A percentile compares a stretch with the other conserved stretches of the same genome.
phyloP scores from a whole-genome alignment of 2,113 vertebrate genomes.

The Oncorhynchus gorbuscha region DNA sequence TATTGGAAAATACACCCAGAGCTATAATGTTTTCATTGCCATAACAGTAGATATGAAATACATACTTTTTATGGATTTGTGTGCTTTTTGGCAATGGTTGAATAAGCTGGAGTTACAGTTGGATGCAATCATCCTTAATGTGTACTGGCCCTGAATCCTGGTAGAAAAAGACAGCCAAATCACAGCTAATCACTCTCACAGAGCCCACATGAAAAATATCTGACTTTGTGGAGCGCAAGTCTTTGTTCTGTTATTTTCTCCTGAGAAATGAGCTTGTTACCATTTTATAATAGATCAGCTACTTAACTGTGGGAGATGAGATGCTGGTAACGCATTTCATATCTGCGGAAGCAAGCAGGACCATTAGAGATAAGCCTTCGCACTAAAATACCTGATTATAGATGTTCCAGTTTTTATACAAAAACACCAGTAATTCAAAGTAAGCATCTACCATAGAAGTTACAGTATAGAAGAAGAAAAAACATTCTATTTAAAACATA shows the following conservation, averaged over 20 bases:
- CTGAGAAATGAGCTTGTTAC: constrained; percentile 65
- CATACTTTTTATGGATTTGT: constrained; percentile 29
- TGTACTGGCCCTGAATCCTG: constrained; percentile 55
- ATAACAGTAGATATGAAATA: not conserved
- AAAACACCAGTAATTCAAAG: constrained; percentile 30
- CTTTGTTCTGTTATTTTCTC: constrained; percentile 63
- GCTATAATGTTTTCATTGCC: not conserved
- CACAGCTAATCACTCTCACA: constrained; percentile 61
- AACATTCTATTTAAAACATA: constrained; percentile 42
- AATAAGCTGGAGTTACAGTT: constrained; percentile 38
- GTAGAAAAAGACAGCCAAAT: constrained; percentile 59
- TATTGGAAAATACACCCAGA: too few relatives aligned
- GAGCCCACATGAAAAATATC: constrained; percentile 58
- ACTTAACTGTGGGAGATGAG: constrained; percentile 39
- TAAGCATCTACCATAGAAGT: constrained; percentile 23
- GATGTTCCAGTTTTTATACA: constrained; percentile 44
- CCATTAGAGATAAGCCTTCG: constrained; percentile 48
- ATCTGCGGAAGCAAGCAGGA: constrained; percentile 45
- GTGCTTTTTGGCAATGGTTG: constrained; percentile 21
- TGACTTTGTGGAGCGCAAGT: constrained; percentile 48
- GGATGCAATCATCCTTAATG: constrained; percentile 59
- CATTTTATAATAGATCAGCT: constrained; percentile 61
- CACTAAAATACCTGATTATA: constrained; percentile 50
- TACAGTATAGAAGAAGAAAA: constrained; percentile 24
- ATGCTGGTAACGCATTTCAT: constrained; percentile 40